phyloP scores from a whole-genome alignment of 2,797 vertebrate genomes.

The Helicolenus hilgendorfi region DNA sequence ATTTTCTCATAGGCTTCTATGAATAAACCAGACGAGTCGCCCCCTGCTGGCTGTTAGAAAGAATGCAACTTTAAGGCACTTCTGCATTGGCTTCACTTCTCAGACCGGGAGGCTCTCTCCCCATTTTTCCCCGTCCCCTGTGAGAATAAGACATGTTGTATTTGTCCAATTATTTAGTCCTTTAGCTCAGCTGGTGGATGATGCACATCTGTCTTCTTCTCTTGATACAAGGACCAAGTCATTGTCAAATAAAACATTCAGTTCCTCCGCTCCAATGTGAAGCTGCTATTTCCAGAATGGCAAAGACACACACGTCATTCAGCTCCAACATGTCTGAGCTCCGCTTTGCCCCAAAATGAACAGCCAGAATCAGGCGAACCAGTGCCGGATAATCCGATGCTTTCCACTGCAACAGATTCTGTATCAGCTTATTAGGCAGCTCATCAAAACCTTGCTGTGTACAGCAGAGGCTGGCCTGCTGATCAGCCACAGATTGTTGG shows the following conservation, averaged over 20 bases:
- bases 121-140: no score
- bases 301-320: not conserved
- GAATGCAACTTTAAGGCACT: no score
- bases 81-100: fast-evolving
- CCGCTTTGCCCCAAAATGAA: not conserved
- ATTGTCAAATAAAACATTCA: not conserved
- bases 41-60: no score
- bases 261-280: not conserved
- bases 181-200: not conserved
- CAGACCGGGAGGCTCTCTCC: fast-evolving
- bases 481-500: not conserved
- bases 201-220: not conserved
- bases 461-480: not conserved
- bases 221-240: not conserved
- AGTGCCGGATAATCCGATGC: not conserved
- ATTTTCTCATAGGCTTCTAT: no score
- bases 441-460: not conserved
- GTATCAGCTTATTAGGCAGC: not conserved
- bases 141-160: not conserved
- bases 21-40: no score
- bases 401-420: not conserved
- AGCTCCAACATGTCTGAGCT: no score
- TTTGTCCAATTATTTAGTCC: not conserved
- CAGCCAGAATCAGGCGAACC: not conserved
- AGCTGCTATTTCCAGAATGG: not conserved